phyloP scores from a whole-genome alignment of 1,140 invertebrate genomes.

The Rhopalosiphum padi region DNA sequence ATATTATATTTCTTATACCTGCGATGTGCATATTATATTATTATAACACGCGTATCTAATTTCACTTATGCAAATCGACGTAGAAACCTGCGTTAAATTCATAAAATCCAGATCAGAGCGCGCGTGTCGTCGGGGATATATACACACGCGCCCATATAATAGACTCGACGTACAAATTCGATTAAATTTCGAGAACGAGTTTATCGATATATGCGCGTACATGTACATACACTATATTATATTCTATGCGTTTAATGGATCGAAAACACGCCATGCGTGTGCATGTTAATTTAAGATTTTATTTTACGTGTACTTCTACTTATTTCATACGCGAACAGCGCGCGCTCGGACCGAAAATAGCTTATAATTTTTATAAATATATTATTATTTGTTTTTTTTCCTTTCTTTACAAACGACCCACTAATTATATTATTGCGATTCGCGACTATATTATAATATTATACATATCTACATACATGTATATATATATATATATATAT shows the following conservation, averaged over 20 bases:
- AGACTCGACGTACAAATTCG: not conserved
- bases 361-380: not conserved
- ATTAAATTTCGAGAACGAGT: slow-evolving; percentile 17
- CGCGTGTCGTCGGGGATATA: not conserved
- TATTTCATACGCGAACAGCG: not conserved
- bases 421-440: not conserved
- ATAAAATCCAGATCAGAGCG: not conserved
- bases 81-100: not conserved
- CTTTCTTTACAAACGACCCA: not conserved
- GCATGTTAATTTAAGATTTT: slow-evolving; percentile 21
- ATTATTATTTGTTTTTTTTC: not conserved
- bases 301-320: not conserved
- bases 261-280: slow-evolving; percentile 29
- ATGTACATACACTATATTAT: not conserved
- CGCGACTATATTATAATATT: not conserved
- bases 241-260: slow-evolving; percentile 1
- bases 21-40: not conserved
- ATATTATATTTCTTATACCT: not conserved
- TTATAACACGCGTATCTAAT: slow-evolving; percentile 7
- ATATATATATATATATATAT: not conserved
- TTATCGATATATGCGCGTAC: not conserved
- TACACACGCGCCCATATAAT: not conserved
- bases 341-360: not conserved
- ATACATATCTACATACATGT: not conserved
- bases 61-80: not conserved